Evolutionary conservation across 2,113 vertebrate species (phyloP), one percentile per base, ranked within the genome.

Genomic region (Pyxicephalus adspersus): DNA sequence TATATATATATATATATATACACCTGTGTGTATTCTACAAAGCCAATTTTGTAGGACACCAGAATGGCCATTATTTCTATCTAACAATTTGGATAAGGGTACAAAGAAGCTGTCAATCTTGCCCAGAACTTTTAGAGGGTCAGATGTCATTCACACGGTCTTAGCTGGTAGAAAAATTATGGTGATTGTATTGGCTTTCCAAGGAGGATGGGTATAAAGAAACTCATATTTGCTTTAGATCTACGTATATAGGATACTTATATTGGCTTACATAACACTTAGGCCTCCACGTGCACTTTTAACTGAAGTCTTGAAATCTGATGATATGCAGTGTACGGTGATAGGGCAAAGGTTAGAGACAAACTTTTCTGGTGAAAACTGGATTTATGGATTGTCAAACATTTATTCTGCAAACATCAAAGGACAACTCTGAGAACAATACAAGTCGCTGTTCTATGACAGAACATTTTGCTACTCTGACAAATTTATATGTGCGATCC

Each of bases 281-380:
- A 86, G 87, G 83, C 83, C 85, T 86, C 86, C 86, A 84, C 84
- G 83, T 83, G 84, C 85, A 84, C 86, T 90, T n/a, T 86, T 88
- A 90, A 88, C 54, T 38, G 34, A 20, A 57, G 26, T 20, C 26
- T 57, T 81, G 65, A 64, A 54, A 64, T 20, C 34, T 54, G 38
- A 72, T 54, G 45, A 45, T 72, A 57, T 45, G n/a, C 58, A 65
- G 52, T 64, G 45, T 25, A 65, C 29, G 22, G 66, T 52, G 15
- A 8, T 18, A 34, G 77, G 38, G 57, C 77, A 80, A 80, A 80
- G 77, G 76, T 78, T 66, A 78, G 26, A 78, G 51, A 86, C 80
- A 87, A 52, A 29, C n/a, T 29, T 64, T 64, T 64, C 60, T 64
- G 34, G 77, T 68, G 51, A 26, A 68, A 70, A 68, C 77, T 55